Percentiles rank a stretch among this genome's conserved stretches.
Evolutionary conservation across 2,888 invertebrate species (phyloP).

Genomic region (Cephonodes hylas): DNA sequence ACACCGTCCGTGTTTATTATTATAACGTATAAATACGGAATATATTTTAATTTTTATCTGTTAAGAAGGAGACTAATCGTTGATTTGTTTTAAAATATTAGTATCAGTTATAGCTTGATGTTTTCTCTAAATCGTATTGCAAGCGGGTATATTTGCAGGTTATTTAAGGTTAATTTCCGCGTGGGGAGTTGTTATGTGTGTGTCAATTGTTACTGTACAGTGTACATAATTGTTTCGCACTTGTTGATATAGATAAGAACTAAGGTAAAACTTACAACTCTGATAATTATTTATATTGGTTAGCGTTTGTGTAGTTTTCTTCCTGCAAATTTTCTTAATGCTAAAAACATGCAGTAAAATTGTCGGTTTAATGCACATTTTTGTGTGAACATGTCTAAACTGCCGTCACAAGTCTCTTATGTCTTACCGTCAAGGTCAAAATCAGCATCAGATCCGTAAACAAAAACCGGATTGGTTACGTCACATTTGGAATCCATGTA

Average conservation of each 20-base stretch:
- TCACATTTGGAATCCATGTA: slow-evolving; percentile 60
- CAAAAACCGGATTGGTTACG: slow-evolving; percentile 67
- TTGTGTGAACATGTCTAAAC: slow-evolving; percentile 26
- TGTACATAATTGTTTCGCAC: neutral
- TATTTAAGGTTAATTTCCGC: slow-evolving; percentile 5
- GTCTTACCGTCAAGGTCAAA: slow-evolving; percentile 68
- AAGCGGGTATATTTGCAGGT: no score
- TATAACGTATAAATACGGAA: neutral
- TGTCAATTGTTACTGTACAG: neutral
- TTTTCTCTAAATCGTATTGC: neutral
- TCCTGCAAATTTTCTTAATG: neutral
- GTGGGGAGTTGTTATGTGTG: neutral
- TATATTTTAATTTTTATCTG: neutral
- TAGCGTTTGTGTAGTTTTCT: neutral
- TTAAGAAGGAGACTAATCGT: neutral
- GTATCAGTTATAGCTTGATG: no score
- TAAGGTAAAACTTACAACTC: neutral
- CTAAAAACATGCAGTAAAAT: neutral
- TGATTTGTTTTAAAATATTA: neutral
- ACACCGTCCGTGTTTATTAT: neutral
- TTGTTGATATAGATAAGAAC: neutral
- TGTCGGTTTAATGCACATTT: slow-evolving; percentile 19
- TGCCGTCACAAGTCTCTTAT: slow-evolving; percentile 32
- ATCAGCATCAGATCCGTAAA: slow-evolving; percentile 60
- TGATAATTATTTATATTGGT: neutral